Evolutionary conservation across 2,797 vertebrate species (phyloP).

Genomic region (Pyrrhura leucotis): DNA sequence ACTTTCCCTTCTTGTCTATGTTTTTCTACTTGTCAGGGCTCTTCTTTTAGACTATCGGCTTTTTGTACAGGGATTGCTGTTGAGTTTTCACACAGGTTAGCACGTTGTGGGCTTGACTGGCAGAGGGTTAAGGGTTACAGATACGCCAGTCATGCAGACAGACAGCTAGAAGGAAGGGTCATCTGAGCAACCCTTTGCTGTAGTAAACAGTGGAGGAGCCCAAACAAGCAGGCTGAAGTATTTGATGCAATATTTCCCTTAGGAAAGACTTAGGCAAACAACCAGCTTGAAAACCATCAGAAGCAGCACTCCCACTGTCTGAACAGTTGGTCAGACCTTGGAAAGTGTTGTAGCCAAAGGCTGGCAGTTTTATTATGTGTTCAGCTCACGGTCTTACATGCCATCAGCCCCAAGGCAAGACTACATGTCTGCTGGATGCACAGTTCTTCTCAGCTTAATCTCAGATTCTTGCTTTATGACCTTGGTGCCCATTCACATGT

Average conservation of each 20-base stretch:
- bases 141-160: not conserved
- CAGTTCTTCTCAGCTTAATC: not conserved
- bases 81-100: not conserved
- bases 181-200: not conserved
- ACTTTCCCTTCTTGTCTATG: not conserved
- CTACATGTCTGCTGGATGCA: not conserved
- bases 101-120: not conserved
- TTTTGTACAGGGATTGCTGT: not conserved
- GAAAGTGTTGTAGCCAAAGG: not conserved
- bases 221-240: not conserved
- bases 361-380: not conserved
- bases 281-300: not conserved
- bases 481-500: fast-evolving
- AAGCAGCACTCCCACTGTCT: not conserved
- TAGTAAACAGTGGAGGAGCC: not conserved
- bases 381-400: not conserved
- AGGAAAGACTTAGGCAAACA: not conserved
- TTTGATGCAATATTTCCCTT: not conserved
- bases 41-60: not conserved
- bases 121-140: not conserved
- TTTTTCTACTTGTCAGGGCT: not conserved
- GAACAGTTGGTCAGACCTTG: not conserved
- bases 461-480: not conserved
- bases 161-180: not conserved
- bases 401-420: not conserved